Evolutionary conservation across 2,797 vertebrate genomes (phyloP).

Genomic region (Todus mexicanus): DNA sequence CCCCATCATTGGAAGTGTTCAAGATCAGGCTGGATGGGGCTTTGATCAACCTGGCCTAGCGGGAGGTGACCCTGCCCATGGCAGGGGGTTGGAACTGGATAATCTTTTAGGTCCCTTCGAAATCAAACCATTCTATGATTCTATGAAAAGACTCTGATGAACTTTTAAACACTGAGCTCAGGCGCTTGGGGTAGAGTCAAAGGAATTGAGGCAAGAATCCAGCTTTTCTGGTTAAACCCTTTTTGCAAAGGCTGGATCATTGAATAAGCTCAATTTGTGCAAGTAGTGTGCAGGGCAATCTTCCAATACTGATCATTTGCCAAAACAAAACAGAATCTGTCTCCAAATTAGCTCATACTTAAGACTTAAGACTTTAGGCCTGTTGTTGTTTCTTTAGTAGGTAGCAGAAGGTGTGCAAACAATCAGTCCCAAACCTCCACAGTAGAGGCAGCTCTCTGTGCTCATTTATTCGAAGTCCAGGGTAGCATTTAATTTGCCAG

Average conservation of each 20-base stretch:
- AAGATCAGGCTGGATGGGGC: too few relatives aligned
- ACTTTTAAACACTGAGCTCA: not conserved
- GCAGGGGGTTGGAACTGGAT: too few relatives aligned
- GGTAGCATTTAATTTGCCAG: not conserved
- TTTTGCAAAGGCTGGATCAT: not conserved
- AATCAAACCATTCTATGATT: too few relatives aligned
- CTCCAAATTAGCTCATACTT: not conserved
- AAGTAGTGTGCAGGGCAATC: not conserved
- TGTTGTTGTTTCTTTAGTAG: not conserved
- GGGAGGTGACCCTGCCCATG: too few relatives aligned
- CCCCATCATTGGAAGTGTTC: too few relatives aligned
- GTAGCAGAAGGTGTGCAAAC: not conserved
- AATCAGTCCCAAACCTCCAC: not conserved
- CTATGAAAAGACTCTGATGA: not conserved
- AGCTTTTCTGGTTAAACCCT: not conserved
- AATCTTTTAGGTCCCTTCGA: too few relatives aligned
- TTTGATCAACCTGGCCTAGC: too few relatives aligned
- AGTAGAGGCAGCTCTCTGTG: not conserved
- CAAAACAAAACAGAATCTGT: slow-evolving; percentile 12
- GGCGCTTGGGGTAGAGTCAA: not conserved
- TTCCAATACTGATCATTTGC: not conserved
- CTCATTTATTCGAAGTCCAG: not conserved
- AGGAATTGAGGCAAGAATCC: not conserved
- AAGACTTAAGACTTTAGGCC: not conserved
- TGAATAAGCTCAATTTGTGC: not conserved